Percentiles rank a stretch among this genome's conserved stretches.
These are phyloP conservation scores for Sclerodermus sp. DNA, from an alignment of 2,888 invertebrate species.

Conservation along the genomic window DNA sequence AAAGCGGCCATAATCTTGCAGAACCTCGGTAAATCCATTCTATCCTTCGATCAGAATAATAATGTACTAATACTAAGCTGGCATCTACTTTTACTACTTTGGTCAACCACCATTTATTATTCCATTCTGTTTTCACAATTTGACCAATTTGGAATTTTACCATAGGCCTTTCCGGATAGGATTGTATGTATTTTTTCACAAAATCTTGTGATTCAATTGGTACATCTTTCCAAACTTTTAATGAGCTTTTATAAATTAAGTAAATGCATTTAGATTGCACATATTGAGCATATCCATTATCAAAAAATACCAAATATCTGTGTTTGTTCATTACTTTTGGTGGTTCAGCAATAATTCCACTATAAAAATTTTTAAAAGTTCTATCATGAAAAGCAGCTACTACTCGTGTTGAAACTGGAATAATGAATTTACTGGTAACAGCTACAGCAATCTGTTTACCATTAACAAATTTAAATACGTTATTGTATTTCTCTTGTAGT, in stretches of 20 bases:
- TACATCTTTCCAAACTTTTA: conserved; percentile 87
- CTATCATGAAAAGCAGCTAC: conserved; percentile 79
- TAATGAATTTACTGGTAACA: conserved; percentile 66
- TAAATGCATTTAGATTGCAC: conserved; percentile 71
- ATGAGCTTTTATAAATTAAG: conserved; percentile 70
- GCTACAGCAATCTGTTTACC: conserved; percentile 76
- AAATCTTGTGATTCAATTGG: conserved; percentile 80
- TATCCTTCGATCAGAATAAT: conserved; percentile 71
- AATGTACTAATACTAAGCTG: conserved; percentile 83
- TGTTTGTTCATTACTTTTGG: conserved; percentile 64
- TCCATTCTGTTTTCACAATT: conserved; percentile 83
- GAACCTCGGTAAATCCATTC: conserved; percentile 98
- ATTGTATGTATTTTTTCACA: conserved; percentile 78
- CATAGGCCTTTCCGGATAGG: conserved; percentile 87
- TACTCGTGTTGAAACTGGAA: conserved; percentile 82
- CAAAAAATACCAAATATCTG: conserved; percentile 87
- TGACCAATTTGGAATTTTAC: conserved; percentile 80
- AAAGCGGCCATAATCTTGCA: conserved; percentile 69
- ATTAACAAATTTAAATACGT: conserved; percentile 62
- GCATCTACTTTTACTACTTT: conserved; percentile 83
- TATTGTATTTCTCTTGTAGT: conserved; percentile 50
- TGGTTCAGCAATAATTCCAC: conserved; percentile 81
- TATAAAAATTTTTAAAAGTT: conserved; percentile 65
- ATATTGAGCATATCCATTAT: conserved; percentile 91
- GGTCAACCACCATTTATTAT: conserved; percentile 81